These are phyloP conservation scores for Trochalopteron elliotii DNA, from an alignment of 2,113 vertebrate genomes.

Conservation along the genomic window DNA sequence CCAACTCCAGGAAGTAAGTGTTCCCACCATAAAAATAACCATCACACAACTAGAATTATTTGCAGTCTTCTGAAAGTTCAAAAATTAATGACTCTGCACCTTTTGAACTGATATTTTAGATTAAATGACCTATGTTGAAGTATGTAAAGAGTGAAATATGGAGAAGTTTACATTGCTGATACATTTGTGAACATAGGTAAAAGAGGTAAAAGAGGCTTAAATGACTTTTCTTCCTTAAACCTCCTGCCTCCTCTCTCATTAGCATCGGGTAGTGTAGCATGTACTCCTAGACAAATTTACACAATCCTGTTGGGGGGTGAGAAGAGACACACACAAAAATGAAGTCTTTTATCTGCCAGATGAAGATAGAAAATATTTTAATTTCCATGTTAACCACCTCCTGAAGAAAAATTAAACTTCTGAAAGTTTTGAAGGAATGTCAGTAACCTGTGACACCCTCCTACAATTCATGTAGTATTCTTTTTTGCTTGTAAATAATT, in stretches of 20 bases:
- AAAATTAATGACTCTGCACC: conserved; percentile 6
- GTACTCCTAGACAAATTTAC: not conserved
- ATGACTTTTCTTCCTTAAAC: not conserved
- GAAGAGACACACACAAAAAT: not conserved
- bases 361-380: not conserved
- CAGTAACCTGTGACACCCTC: not conserved
- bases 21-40: not conserved
- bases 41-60: not conserved
- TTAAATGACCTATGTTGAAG: not conserved
- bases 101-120: not conserved
- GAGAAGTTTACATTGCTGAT: not conserved
- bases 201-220: not conserved
- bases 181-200: not conserved
- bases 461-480: not conserved
- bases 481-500: not conserved
- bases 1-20: conserved; percentile 1
- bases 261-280: not conserved
- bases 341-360: not conserved
- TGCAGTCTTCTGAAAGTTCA: not conserved
- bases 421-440: not conserved
- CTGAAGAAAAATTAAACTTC: not conserved
- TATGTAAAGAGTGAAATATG: not conserved
- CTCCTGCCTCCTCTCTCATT: not conserved
- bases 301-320: rapidly evolving
- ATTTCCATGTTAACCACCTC: not conserved